Conservation (phyloP, 2,888 invertebrate species). For the Lasius fuliginosus region DNA sequence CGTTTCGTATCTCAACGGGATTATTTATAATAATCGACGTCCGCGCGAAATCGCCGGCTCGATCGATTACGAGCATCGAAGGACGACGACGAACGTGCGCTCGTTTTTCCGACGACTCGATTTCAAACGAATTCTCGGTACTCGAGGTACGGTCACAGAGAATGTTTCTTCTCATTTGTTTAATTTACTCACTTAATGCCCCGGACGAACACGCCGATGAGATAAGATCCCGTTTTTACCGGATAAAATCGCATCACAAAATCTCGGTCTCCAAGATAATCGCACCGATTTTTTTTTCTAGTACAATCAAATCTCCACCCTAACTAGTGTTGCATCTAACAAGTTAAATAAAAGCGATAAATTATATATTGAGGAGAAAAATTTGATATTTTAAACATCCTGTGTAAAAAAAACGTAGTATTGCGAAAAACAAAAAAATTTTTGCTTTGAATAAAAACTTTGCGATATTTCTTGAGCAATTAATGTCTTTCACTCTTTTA, state of each 20-base stretch:
- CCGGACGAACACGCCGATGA: slow-evolving; percentile 26
- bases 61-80: too few species aligned
- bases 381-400: not conserved
- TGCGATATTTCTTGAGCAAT: not conserved
- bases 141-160: not conserved
- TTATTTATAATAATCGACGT: slow-evolving; percentile 60
- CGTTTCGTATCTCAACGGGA: slow-evolving; percentile 52
- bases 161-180: slow-evolving; percentile 21
- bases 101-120: not conserved
- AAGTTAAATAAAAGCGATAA: not conserved
- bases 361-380: not conserved
- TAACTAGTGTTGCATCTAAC: not conserved
- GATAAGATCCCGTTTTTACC: slow-evolving; percentile 41
- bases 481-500: not conserved
- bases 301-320: not conserved
- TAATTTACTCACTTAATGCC: slow-evolving; percentile 41
- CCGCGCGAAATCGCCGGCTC: slow-evolving; percentile 6
- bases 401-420: not conserved
- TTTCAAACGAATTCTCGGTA: not conserved
- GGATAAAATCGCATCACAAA: not conserved
- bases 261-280: not conserved
- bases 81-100: not conserved
- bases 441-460: not conserved
- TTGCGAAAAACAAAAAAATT: not conserved
- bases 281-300: not conserved